Base-by-base conservation (phyloP, 35 echinoderm and acorn worm species). In the Ophioderma brevispina region DNA sequence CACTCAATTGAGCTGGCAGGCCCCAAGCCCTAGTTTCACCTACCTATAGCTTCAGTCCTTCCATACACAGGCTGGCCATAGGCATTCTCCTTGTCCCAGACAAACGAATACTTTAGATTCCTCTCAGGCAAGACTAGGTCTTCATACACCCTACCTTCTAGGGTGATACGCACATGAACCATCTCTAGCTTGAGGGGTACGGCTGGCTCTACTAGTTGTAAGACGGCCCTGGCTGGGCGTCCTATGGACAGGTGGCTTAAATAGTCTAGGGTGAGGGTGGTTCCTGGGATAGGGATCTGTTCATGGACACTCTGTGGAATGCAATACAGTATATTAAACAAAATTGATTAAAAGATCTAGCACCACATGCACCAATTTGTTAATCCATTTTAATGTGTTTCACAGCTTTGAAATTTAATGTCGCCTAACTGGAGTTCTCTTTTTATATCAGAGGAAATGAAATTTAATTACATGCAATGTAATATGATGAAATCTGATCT, bases 1-100 rank as follows among this genome's bases (percentile, higher is more conserved):
- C n/a, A n/a, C n/a, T n/a, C n/a, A n/a, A n/a, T n/a, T n/a, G n/a
- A n/a, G n/a, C n/a, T n/a, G n/a, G n/a, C n/a, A n/a, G n/a, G n/a
- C n/a, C n/a, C n/a, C n/a, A n/a, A n/a, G n/a, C n/a, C n/a, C n/a
- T 46, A 4, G 41, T 46, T 46, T 46, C 4, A 70, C 92, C 88
- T 79, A 99, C 97, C 94, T 32, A 89, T 92, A 38, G 97, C 97
- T 39, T 46, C 38, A n/a, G 85, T 87, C 33, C 90, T 75, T 21
- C 97, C 94, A 77, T 99, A 93, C 36, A 95, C 97, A 31, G n/a
- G 49, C 55, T 95, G 90, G 30, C 88, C 97, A 78, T 99, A 99
- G 2, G 79, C 94, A 79, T 99, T 94, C 36, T 64, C 86, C 33
- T 90, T 90, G 52, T 99, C 42, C 97, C 97, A 99, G 2, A 0